Base-by-base conservation (phyloP, 2,797 vertebrate genomes). In the Gobionotothen gibberifrons region DNA sequence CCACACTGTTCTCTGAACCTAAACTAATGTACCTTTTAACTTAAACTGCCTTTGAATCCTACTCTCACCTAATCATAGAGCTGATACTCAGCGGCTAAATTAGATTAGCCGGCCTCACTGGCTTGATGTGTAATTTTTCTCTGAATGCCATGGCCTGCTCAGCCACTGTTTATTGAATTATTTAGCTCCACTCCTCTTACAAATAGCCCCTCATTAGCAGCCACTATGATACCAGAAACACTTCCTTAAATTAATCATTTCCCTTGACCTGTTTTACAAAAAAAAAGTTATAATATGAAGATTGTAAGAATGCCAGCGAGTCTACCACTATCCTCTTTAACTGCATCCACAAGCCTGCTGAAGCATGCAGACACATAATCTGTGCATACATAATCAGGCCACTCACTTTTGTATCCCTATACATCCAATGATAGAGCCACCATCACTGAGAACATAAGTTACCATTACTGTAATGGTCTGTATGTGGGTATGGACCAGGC, bases 81-180 rank as follows among this genome's bases (percentile, higher is more conserved):
- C 19, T 56, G 55, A 52, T 11, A 12, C 21, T 48, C 14, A 16
- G 51, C 4, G 64, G n/a, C 3, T 79, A 26, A 81, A 58, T 42
- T 54, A 52, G 17, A 19, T 48, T 42, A 17, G 17, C 44, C 32
- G 32, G 5, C 14, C 29, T 5, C 47, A 32, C 62, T 29, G 42
- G 21, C 48, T 72, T 57, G 17, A 32, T 73, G 53, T 12, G 46
- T 17, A 16, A 26, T 47, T 71, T 63, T 36, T 40, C 26, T 67
- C 52, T 49, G 22, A 67, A 29, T 0, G 16, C 11, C 13, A 26
- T 2, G 12, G 2, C 55, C 21, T 39, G 14, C 21, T 44, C 42
- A 58, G 43, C 39, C 59, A 57, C n/a, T 63, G 32, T 63, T 40
- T 64, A 43, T 73, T 58, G 29, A 44, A 53, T 29, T 61, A 36